Evolutionary conservation across 2,113 vertebrate genomes (phyloP).

Genomic region (Trematocara marginatum): DNA sequence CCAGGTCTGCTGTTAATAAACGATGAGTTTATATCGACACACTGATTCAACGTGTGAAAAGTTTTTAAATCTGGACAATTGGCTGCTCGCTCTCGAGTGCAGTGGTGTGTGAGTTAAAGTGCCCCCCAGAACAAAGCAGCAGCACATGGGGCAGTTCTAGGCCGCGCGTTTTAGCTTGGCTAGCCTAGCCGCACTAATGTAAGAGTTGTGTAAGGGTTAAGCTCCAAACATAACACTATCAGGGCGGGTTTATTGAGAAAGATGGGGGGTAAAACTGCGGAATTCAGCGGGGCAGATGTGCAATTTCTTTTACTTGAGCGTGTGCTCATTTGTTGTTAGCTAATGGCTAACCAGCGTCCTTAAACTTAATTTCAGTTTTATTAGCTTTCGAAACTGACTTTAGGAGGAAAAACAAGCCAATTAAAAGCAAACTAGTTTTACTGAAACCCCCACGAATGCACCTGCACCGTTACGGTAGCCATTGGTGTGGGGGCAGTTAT

Average conservation of each 20-base stretch:
- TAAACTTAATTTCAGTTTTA: neutral
- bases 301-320: neutral
- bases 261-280: rapidly evolving
- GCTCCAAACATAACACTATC: neutral
- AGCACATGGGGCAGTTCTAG: constrained; percentile 83
- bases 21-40: neutral
- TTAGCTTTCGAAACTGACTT: neutral
- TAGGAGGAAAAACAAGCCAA: neutral
- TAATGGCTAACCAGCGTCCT: constrained; percentile 17
- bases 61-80: constrained; percentile 13
- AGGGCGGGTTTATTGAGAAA: neutral
- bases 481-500: neutral
- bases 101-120: constrained; percentile 77
- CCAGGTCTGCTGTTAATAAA: rapidly evolving
- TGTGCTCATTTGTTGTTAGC: constrained; percentile 39
- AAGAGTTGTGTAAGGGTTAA: neutral
- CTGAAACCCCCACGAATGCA: neutral
- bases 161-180: constrained; percentile 69
- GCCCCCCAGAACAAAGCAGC: constrained; percentile 84
- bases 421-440: rapidly evolving
- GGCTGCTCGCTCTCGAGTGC: constrained; percentile 42
- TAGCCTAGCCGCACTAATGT: constrained; percentile 1
- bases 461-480: neutral
- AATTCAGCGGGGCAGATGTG: neutral
- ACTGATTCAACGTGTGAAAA: neutral